A percentile compares a stretch with the other conserved stretches of the same genome.
phyloP scores from a whole-genome alignment of 2,797 vertebrate species.

The Aplochiton taeniatus region DNA sequence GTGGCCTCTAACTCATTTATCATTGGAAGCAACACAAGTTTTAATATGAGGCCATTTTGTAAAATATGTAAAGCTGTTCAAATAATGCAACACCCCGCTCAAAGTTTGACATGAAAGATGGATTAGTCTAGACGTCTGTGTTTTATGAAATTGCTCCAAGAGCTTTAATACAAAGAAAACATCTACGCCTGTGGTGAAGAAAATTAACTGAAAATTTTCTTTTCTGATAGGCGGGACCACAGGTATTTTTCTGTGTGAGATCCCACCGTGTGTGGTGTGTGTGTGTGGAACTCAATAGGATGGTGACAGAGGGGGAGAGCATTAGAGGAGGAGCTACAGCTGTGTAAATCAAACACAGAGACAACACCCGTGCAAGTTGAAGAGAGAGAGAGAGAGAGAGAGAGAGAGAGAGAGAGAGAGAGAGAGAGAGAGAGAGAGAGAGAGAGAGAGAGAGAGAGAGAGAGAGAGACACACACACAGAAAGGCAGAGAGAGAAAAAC shows the following conservation, averaged over 20 bases:
- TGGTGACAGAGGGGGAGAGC: background rate
- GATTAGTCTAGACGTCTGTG: no score
- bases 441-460: conserved; percentile 6
- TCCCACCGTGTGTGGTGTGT: background rate
- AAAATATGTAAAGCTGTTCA: no score
- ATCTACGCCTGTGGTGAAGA: no score
- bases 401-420: background rate
- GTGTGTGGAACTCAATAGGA: background rate
- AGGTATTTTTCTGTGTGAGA: background rate
- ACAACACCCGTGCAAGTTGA: background rate
- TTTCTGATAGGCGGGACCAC: no score
- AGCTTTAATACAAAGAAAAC: no score
- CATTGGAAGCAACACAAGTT: no score
- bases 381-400: conserved; percentile 1
- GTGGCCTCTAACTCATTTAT: no score
- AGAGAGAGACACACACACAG: conserved; percentile 3
- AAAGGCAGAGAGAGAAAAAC: conserved; percentile 12
- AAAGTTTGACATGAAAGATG: no score
- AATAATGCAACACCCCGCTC: no score
- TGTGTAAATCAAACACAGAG: background rate
- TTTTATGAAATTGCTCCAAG: no score
- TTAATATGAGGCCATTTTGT: no score
- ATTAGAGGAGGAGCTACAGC: background rate
- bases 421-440: background rate
- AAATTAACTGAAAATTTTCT: no score